Percentiles rank a stretch among this genome's conserved stretches.
Evolutionary conservation across 2,113 vertebrate genomes (phyloP).

Genomic region (Hipposideros armiger): DNA sequence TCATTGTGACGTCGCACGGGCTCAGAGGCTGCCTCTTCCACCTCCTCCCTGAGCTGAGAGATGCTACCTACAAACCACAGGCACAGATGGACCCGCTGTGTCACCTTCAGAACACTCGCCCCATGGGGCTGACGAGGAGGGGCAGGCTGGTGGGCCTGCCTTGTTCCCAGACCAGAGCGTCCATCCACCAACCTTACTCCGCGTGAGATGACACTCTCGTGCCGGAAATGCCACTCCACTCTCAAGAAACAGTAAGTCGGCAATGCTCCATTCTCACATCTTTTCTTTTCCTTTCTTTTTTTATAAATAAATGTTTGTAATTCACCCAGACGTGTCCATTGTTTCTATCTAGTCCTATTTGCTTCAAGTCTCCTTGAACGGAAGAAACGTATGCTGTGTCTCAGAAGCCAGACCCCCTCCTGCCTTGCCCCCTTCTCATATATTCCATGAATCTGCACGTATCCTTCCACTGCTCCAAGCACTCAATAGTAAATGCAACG

Average conservation of each 20-base stretch:
- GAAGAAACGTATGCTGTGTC: neutral
- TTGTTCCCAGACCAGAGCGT: constrained; percentile 16
- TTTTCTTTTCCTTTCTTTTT: neutral
- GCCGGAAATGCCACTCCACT: neutral
- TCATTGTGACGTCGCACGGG: constrained; percentile 77
- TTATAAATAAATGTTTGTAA: neutral
- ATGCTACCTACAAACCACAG: constrained; percentile 54
- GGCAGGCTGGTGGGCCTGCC: neutral
- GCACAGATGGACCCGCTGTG: constrained; percentile 76
- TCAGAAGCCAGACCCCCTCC: neutral
- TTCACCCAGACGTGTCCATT: neutral
- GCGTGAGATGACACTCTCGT: constrained; percentile 72
- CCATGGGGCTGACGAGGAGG: neutral
- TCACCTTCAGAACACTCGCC: constrained; percentile 64
- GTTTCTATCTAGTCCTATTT: neutral
- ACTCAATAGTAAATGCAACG: neutral
- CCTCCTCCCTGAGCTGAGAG: constrained; percentile 81
- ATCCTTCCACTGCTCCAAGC: neutral
- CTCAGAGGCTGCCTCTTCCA: constrained; percentile 76
- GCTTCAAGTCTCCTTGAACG: neutral
- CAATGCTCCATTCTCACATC: neutral
- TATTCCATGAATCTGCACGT: neutral
- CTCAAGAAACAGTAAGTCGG: neutral
- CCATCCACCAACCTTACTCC: constrained; percentile 78
- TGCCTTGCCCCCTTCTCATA: neutral